Evolutionary conservation across 2,888 invertebrate species (phyloP).

Genomic region (Orthosia gothica): DNA sequence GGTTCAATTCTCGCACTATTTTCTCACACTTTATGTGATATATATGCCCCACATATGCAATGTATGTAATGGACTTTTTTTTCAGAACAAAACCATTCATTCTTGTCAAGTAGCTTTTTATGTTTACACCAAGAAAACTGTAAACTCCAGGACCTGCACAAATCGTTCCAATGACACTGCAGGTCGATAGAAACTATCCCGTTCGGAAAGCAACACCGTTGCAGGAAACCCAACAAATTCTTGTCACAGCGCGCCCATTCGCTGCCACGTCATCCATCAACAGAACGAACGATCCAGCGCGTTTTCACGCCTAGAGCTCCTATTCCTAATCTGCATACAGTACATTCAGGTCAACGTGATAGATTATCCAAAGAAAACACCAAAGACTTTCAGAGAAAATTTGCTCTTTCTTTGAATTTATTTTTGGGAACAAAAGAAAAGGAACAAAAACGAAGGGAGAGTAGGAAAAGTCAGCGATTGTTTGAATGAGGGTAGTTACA

Average conservation of each 20-base stretch:
- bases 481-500: slow-evolving; percentile 60
- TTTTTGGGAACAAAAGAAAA: slow-evolving; percentile 50
- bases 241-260: slow-evolving; percentile 52
- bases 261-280: slow-evolving; percentile 66
- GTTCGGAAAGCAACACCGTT: slow-evolving; percentile 35
- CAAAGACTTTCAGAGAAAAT: slow-evolving; percentile 48
- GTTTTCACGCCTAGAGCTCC: slow-evolving; percentile 59
- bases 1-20: neutral
- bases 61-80: neutral
- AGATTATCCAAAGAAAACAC: slow-evolving; percentile 64
- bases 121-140: neutral
- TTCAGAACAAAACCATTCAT: neutral
- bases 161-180: slow-evolving; percentile 26
- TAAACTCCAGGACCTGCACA: neutral
- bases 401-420: slow-evolving; percentile 39
- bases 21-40: too few species aligned
- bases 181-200: slow-evolving; percentile 8
- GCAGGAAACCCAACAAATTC: slow-evolving; percentile 56
- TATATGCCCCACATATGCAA: too few species aligned
- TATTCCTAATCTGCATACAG: slow-evolving; percentile 68
- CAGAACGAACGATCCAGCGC: slow-evolving; percentile 66
- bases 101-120: neutral
- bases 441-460: slow-evolving; percentile 44
- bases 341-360: slow-evolving; percentile 63
- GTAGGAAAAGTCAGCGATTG: slow-evolving; percentile 51